These are phyloP conservation scores for Arrhopalites spinosus DNA, from an alignment of 2,888 invertebrate genomes.

Conservation along the genomic window DNA sequence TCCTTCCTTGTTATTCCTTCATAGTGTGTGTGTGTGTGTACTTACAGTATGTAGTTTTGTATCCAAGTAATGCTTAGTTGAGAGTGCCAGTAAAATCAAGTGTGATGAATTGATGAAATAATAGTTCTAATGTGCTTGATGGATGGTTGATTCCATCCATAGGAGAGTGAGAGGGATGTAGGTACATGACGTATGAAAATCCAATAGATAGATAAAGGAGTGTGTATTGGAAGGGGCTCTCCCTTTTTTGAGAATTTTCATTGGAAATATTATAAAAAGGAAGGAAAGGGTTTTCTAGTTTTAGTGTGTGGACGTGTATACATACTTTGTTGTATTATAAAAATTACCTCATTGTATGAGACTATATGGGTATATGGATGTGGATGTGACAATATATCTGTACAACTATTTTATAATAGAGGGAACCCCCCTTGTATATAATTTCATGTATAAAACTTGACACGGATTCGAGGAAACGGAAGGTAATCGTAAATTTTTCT, in stretches of 20 bases:
- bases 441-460: neutral
- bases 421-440: too few relatives aligned
- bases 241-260: too few relatives aligned
- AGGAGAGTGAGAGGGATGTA: neutral
- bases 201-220: neutral
- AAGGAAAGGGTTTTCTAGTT: neutral
- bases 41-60: too few relatives aligned
- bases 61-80: neutral
- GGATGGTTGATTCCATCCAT: constrained; percentile 15
- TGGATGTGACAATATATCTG: too few relatives aligned
- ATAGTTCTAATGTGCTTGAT: constrained; percentile 24
- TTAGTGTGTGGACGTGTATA: neutral
- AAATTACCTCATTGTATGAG: too few relatives aligned
- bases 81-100: constrained; percentile 24
- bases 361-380: too few relatives aligned
- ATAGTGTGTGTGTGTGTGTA: neutral
- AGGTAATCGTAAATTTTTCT: too few relatives aligned
- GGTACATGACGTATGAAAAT: neutral
- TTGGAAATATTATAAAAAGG: neutral
- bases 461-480: too few relatives aligned
- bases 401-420: too few relatives aligned
- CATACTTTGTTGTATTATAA: too few relatives aligned
- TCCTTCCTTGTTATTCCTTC: neutral
- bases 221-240: too few relatives aligned
- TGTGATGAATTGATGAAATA: constrained; percentile 30